These are phyloP conservation scores for Python bivittatus DNA, from an alignment of 2,113 vertebrate genomes.

Conservation along the genomic window DNA sequence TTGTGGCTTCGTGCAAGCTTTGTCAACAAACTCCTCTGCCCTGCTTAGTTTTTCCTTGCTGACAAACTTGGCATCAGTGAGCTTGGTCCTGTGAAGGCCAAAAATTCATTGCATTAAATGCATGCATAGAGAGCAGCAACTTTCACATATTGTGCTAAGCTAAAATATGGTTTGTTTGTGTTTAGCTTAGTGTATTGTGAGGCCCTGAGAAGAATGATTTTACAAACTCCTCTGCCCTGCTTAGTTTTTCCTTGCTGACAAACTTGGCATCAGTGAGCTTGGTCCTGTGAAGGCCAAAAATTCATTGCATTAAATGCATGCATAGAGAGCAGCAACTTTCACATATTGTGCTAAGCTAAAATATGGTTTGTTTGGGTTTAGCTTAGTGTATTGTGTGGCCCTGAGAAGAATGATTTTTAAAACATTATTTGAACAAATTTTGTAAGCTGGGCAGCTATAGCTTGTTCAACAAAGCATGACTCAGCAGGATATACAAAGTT, in stretches of 20 bases:
- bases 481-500: not conserved
- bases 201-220: too few relatives aligned
- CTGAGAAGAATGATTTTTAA: not conserved
- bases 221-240: not conserved
- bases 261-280: not conserved
- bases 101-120: not conserved
- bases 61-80: not conserved
- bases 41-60: not conserved
- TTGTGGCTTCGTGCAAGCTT: not conserved
- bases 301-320: not conserved
- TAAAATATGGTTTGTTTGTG: not conserved
- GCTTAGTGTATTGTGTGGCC: not conserved
- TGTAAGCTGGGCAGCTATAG: not conserved
- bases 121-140: not conserved
- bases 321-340: not conserved
- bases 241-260: not conserved
- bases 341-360: not conserved
- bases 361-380: not conserved
- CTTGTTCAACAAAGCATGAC: not conserved
- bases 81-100: not conserved
- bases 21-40: not conserved
- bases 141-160: not conserved
- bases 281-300: not conserved
- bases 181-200: too few relatives aligned
- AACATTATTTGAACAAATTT: not conserved